phyloP scores from a whole-genome alignment of 2,113 vertebrate species.

The Salvelinus sp. region DNA sequence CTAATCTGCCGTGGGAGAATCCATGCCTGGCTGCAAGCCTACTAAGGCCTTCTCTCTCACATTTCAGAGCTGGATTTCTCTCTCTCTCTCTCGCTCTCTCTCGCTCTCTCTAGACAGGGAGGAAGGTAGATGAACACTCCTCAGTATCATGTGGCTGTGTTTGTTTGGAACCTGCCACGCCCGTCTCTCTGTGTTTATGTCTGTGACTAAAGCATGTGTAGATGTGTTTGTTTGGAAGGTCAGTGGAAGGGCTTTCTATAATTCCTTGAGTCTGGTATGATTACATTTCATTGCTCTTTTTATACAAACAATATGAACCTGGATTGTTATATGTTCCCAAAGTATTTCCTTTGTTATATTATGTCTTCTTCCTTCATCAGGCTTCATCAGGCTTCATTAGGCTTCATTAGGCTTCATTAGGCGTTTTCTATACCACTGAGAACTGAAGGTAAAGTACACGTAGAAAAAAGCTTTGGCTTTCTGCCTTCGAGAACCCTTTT shows the following conservation, averaged over 20 bases:
- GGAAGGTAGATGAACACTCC: neutral
- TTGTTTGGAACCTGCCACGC: neutral
- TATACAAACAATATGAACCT: too few species aligned
- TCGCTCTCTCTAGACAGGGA: neutral
- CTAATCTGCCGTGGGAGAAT: constrained; percentile 58
- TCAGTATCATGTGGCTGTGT: constrained; percentile 10
- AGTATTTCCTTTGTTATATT: too few species aligned
- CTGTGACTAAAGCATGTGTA: neutral
- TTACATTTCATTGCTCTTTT: too few species aligned
- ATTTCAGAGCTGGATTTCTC: constrained; percentile 40
- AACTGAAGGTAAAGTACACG: neutral
- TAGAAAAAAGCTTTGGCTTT: too few species aligned
- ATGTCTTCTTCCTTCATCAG: too few species aligned
- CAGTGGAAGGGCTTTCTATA: too few species aligned
- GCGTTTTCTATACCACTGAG: neutral
- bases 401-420: neutral
- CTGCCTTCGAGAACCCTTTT: too few species aligned
- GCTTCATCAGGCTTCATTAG: too few species aligned
- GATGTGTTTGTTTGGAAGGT: neutral
- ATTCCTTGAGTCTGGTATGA: too few species aligned
- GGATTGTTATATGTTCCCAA: too few species aligned
- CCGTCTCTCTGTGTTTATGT: neutral
- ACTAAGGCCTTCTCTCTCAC: constrained; percentile 40
- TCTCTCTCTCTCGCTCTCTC: neutral
- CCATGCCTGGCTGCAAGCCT: constrained; percentile 47